Evolutionary conservation across 2,113 vertebrate genomes (phyloP), one percentile per base, ranked within the genome.

Genomic region (Pavo muticus): DNA sequence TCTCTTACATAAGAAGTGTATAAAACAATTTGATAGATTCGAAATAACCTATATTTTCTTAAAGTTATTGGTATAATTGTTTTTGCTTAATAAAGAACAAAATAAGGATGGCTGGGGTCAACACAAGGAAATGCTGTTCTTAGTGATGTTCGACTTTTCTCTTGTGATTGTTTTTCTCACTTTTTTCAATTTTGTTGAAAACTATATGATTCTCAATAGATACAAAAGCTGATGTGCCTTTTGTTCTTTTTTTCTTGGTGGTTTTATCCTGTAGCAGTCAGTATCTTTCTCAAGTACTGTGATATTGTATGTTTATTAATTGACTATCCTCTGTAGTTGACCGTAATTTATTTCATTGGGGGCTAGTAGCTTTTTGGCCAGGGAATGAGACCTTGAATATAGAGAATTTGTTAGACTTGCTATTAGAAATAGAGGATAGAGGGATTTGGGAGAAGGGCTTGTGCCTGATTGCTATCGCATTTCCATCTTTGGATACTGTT

Each of bases 401-500:
- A 85, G 57, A 75, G 76, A 90, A 52, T 91, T 93, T 40, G 12
- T 71, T 35, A 96, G 77, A 50, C 18, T 89, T 74, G 42, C 57
- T 86, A 93, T 96, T 92, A 85, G 85, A 73, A 96, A 52, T 68
- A 70, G 87, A 91, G 56, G 13, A 29, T 3, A 6, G 30, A 72
- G 84, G 67, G 84, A 64, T 59, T 56, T 52, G 35, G 56, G 73
- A 91, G 89, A 59, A 93, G 80, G 88, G 77, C 37, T 94, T 92
- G 37, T 3, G n/a, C 82, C 81, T 97, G 88, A 94, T 81, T 95
- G 84, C 86, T 91, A 2, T 97, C 94, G 96, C 77, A 82, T 96
- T 98, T 97, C 90, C 86, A 65, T 97, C 92, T 97, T 97, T 96
- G 95, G 95, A 95, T 92, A 60, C 86, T 88, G 87, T 57, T 94